Percentiles rank a stretch among this genome's conserved stretches.
Evolutionary conservation across 2,797 vertebrate species (phyloP).

Genomic region (Gymnoscopelus braueri): DNA sequence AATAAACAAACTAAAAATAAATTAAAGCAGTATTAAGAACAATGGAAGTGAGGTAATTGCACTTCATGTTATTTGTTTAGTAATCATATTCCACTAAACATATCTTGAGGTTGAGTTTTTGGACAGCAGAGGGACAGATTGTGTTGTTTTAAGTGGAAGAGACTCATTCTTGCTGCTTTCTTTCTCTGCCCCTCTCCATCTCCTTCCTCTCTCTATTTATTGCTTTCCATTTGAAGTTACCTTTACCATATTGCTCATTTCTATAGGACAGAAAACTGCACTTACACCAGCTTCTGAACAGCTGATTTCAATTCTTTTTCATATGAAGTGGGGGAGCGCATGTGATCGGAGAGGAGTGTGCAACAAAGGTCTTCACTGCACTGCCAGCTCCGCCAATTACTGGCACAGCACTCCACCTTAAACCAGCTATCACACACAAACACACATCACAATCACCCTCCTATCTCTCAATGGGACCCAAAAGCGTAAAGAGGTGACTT

Average conservation of each 20-base stretch:
- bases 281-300: conserved; percentile 82
- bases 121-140: conserved; percentile 61
- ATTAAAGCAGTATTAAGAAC: conserved; percentile 76
- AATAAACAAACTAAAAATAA: conserved; percentile 75
- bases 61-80: conserved; percentile 70
- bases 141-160: conserved; percentile 74
- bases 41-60: conserved; percentile 78
- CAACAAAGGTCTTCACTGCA: conserved; percentile 66
- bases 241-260: conserved; percentile 45
- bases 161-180: conserved; percentile 53
- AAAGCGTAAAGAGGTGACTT: background rate
- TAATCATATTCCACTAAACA: conserved; percentile 54
- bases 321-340: conserved; percentile 78
- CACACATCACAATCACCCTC: conserved; percentile 65
- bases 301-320: conserved; percentile 86
- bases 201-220: conserved; percentile 13
- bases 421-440: conserved; percentile 77
- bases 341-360: conserved; percentile 67
- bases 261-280: conserved; percentile 72
- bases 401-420: conserved; percentile 71
- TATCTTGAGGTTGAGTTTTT: conserved; percentile 3
- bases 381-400: conserved; percentile 77
- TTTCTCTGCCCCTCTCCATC: conserved; percentile 24
- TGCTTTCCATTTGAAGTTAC: conserved; percentile 42
- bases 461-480: conserved; percentile 1